Evolutionary conservation across 2,113 vertebrate genomes (phyloP).

Genomic region (Mormyrus iriodes): DNA sequence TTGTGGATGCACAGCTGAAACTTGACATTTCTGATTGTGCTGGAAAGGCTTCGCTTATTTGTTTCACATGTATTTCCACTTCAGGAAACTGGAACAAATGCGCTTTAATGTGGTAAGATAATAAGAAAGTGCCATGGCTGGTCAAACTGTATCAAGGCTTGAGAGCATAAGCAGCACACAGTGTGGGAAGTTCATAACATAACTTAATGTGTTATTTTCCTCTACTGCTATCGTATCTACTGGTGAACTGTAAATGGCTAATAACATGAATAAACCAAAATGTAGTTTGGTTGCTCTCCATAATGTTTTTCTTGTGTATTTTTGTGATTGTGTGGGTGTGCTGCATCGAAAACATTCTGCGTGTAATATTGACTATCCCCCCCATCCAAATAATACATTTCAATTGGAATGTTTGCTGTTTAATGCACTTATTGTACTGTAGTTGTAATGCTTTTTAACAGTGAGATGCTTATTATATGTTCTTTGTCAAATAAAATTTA

Average conservation of each 20-base stretch:
- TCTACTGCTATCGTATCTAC: too few species aligned
- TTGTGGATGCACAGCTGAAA: background rate
- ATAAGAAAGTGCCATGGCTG: background rate
- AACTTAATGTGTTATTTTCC: too few species aligned
- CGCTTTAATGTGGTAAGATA: background rate
- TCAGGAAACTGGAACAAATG: background rate
- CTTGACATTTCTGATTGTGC: background rate
- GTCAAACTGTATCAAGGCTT: background rate
- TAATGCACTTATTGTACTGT: background rate
- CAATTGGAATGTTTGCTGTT: too few species aligned
- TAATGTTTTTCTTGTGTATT: too few species aligned
- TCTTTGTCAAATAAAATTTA: background rate
- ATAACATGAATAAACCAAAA: too few species aligned
- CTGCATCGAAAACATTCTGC: too few species aligned
- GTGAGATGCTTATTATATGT: background rate
- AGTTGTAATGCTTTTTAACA: background rate
- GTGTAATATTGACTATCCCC: too few species aligned
- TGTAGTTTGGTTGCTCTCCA: too few species aligned
- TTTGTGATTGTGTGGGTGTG: too few species aligned
- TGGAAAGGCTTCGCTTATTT: background rate
- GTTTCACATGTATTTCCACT: background rate
- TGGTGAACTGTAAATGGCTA: too few species aligned
- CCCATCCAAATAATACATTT: too few species aligned
- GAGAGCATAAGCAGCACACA: background rate
- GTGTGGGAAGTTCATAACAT: background rate